These are phyloP conservation scores for Pseudochromis fuscus DNA, from an alignment of 2,797 vertebrate species.

Conservation along the genomic window DNA sequence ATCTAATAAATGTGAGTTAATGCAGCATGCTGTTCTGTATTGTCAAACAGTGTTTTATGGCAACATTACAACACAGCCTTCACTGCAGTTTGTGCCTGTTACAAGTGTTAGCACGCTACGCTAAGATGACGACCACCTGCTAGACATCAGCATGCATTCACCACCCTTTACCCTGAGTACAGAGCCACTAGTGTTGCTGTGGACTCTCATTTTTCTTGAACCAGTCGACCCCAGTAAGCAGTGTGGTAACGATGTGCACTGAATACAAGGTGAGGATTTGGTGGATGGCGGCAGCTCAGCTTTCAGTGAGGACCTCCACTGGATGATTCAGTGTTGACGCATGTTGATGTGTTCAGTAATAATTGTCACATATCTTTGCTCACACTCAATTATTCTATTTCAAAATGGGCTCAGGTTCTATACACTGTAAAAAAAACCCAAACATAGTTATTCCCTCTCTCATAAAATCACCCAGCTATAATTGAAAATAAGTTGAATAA, in stretches of 20 bases:
- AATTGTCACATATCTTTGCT: constrained; percentile 34
- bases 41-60: not conserved
- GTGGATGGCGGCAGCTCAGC: not conserved
- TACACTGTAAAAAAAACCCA: constrained; percentile 14
- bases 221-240: constrained; percentile 41
- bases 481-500: constrained; percentile 67
- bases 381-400: constrained; percentile 41
- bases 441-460: constrained; percentile 14
- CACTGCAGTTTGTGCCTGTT: not conserved
- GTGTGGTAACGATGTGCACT: constrained; percentile 26
- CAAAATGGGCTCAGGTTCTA: constrained; percentile 26
- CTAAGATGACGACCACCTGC: not conserved
- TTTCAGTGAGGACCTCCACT: not conserved
- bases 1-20: not conserved
- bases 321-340: constrained; percentile 15
- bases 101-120: constrained; percentile 1
- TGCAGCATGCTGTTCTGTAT: not conserved
- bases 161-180: not conserved
- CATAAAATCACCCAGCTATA: constrained; percentile 34
- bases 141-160: constrained; percentile 14
- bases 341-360: constrained; percentile 25
- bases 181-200: constrained; percentile 3
- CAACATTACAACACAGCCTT: not conserved
- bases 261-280: constrained; percentile 37
- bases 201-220: constrained; percentile 36